Evolutionary conservation across 1,140 invertebrate species (phyloP), one percentile per base, ranked within the genome.

Genomic region (Papilio machaon): DNA sequence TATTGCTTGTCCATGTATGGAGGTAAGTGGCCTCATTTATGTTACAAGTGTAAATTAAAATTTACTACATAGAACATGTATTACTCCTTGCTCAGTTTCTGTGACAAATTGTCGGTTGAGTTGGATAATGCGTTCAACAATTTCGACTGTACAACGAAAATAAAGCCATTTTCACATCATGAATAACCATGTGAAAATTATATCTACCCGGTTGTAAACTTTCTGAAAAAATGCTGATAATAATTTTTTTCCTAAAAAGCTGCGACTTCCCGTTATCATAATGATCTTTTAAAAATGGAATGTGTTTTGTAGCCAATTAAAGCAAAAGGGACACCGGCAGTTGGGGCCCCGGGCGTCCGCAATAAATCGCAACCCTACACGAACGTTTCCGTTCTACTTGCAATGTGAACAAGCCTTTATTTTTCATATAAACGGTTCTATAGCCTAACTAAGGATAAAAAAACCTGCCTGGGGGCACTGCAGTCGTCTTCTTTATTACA

Each of bases 281-380:
- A 70, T 76, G 79, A 84, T 47, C 86, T 87, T 87, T 91, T 88
- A 85, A 88, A 86, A 92, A 92, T 90, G 88, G 89, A 83, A 84
- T 87, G 85, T 88, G 85, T 94, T 94, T 94, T 94, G 92, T 94
- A 94, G 87, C 88, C 90, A 92, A 94, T 94, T 94, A 93, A 92
- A 90, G 86, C 82, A 88, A 90, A 88, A 91, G 87, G 89, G 91
- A 89, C 89, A 89, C 89, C 90, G 91, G 88, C 87, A 89, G 87
- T 86, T 84, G 85, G 78, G 83, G 84, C 38, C 86, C 84, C 74
- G 58, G 82, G 85, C 85, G 87, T 86, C 91, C 89, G 88, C 88
- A 89, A 94, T 94, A 94, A 94, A 94, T 94, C 91, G 92, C 93
- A 94, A 94, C 91, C 91, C 91, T 90, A 90, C 89, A 85, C 76